These are phyloP conservation scores for Pogona vitticeps DNA, from an alignment of 2,113 vertebrate genomes.

Conservation along the genomic window DNA sequence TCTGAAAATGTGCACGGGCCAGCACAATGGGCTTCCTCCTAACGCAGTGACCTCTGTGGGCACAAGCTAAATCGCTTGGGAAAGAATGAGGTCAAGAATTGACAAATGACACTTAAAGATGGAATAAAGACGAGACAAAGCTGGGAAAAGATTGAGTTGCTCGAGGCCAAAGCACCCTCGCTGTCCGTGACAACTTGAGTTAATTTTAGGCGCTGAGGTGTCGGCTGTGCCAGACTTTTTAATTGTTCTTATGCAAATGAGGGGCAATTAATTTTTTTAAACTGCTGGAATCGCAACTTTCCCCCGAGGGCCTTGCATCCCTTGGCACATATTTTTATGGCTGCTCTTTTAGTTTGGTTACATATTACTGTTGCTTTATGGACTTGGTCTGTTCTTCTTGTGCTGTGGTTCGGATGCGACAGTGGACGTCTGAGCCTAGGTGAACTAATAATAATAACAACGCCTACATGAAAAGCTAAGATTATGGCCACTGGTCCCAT, in stretches of 20 bases:
- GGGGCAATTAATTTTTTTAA: not conserved
- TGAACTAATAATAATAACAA: too few relatives aligned
- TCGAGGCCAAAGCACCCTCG: not conserved
- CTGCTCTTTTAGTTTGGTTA: not conserved
- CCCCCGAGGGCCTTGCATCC: not conserved
- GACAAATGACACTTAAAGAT: not conserved
- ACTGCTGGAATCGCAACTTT: not conserved
- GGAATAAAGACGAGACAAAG: not conserved
- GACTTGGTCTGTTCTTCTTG: not conserved
- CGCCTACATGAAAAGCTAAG: too few relatives aligned
- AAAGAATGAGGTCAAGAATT: too few relatives aligned
- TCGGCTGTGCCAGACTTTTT: not conserved
- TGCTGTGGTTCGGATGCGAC: not conserved
- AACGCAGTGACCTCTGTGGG: too few relatives aligned
- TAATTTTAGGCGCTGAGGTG: not conserved
- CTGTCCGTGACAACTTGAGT: not conserved
- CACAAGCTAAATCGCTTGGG: too few relatives aligned
- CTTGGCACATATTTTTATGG: not conserved
- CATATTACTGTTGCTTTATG: not conserved
- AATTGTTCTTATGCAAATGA: not conserved
- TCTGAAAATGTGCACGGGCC: too few relatives aligned
- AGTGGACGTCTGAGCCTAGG: too few relatives aligned
- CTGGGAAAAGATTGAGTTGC: not conserved
- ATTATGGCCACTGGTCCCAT: too few relatives aligned
- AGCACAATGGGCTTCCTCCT: too few relatives aligned